phyloP scores from a whole-genome alignment of 2,888 invertebrate genomes.

The Tetheella fluctuosa region DNA sequence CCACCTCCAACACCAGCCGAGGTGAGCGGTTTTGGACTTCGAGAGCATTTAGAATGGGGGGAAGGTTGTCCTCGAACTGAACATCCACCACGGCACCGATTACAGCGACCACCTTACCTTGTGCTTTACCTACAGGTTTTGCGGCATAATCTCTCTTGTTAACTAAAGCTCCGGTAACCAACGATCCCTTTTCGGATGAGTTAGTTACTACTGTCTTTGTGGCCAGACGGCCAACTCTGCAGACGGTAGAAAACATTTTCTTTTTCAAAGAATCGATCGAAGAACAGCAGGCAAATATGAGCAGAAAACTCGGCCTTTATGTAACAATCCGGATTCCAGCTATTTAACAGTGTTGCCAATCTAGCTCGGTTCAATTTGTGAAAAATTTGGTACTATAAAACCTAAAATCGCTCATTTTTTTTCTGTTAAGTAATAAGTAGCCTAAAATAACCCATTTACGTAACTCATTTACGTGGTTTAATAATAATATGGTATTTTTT shows the following conservation, averaged over 20 bases:
- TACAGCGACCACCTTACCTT: conserved; percentile 94
- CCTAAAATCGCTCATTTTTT: too few relatives aligned
- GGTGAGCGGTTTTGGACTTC: conserved; percentile 95
- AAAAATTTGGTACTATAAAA: too few relatives aligned
- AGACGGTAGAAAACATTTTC: conserved; percentile 81
- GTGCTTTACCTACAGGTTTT: conserved; percentile 56
- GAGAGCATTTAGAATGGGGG: conserved; percentile 97
- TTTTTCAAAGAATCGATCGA: conserved; percentile 55
- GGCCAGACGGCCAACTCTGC: conserved; percentile 79
- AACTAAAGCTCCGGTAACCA: conserved; percentile 68
- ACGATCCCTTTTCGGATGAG: conserved; percentile 83
- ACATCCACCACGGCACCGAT: conserved; percentile 99
- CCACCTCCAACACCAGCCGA: conserved; percentile 92
- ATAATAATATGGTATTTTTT: too few relatives aligned
- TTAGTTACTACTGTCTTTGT: conserved; percentile 78
- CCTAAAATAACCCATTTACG: too few relatives aligned
- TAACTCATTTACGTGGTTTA: too few relatives aligned
- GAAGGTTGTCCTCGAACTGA: conserved; percentile 96
- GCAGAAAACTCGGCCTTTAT: conserved; percentile 58
- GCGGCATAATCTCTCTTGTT: conserved; percentile 78
- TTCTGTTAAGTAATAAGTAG: too few relatives aligned
- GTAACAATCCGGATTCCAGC: conserved; percentile 58
- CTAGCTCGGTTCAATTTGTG: too few relatives aligned
- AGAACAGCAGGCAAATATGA: conserved; percentile 51
- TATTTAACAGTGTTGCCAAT: conserved; percentile 18